Conservation (phyloP, 2,888 invertebrate genomes). For the Anthrax anthrax region DNA sequence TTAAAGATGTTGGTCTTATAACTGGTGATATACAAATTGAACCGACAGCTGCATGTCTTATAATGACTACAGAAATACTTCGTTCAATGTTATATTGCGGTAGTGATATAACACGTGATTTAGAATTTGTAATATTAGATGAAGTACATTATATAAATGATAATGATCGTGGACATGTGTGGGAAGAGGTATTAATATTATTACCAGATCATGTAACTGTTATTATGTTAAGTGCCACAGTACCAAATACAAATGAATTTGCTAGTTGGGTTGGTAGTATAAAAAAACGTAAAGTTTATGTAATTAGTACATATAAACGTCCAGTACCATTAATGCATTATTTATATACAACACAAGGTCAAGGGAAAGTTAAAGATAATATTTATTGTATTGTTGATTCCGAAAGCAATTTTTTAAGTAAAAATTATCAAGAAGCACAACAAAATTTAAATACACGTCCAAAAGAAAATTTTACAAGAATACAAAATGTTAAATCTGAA, state of each 20-base stretch:
- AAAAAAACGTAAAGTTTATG: slow-evolving; percentile 77
- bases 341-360: slow-evolving; percentile 64
- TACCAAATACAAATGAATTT: slow-evolving; percentile 92
- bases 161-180: slow-evolving; percentile 93
- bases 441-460: slow-evolving; percentile 33
- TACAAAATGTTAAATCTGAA: slow-evolving; percentile 51
- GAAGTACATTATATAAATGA: slow-evolving; percentile 99
- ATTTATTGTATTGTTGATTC: slow-evolving; percentile 67
- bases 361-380: slow-evolving; percentile 48
- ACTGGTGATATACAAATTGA: slow-evolving; percentile 96
- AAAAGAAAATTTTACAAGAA: slow-evolving; percentile 17
- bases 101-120: slow-evolving; percentile 82
- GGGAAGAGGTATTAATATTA: slow-evolving; percentile 97
- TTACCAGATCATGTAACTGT: slow-evolving; percentile 89
- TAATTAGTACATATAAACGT: slow-evolving; percentile 82
- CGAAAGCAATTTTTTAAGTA: slow-evolving; percentile 48
- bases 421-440: slow-evolving; percentile 48
- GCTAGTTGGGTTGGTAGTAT: slow-evolving; percentile 87
- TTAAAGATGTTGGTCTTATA: slow-evolving; percentile 83
- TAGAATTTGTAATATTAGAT: slow-evolving; percentile 98
- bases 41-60: slow-evolving; percentile 82
- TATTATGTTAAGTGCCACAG: slow-evolving; percentile 94
- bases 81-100: slow-evolving; percentile 94
- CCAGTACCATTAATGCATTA: slow-evolving; percentile 94
- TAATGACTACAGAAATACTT: slow-evolving; percentile 99